Percentiles rank a stretch among this genome's conserved stretches.
phyloP scores from a whole-genome alignment of 2,113 vertebrate species.

The Pterocles burchelli region DNA sequence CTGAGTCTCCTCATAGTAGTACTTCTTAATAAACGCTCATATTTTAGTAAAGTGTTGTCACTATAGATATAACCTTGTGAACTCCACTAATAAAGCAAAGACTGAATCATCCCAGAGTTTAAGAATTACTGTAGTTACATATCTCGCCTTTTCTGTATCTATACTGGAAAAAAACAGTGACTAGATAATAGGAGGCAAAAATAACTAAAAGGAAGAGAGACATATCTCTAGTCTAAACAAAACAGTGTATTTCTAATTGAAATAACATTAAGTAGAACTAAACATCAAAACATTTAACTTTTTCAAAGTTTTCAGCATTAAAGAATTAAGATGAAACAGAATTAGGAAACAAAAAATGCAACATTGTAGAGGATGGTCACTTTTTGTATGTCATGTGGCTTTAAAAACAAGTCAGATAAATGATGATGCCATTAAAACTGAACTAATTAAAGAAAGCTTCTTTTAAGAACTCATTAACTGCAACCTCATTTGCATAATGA shows the following conservation, averaged over 20 bases:
- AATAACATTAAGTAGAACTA: conserved; percentile 70
- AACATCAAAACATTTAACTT: conserved; percentile 81
- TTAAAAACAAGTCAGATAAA: conserved; percentile 99
- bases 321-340: conserved; percentile 80
- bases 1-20: neutral
- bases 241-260: conserved; percentile 72
- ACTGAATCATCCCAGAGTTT: neutral
- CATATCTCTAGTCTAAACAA: conserved; percentile 56
- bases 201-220: conserved; percentile 30
- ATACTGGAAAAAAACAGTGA: neutral
- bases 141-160: neutral
- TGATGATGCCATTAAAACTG: conserved; percentile 99
- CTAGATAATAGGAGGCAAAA: conserved; percentile 46
- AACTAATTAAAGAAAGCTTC: conserved; percentile 99
- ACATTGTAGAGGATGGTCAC: conserved; percentile 84
- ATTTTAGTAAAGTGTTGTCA: neutral
- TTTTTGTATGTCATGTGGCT: conserved; percentile 92
- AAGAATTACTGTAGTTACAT: neutral
- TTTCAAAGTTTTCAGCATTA: conserved; percentile 82
- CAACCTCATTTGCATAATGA: conserved; percentile 99
- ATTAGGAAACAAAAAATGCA: conserved; percentile 76
- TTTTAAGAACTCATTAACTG: conserved; percentile 99
- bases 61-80: neutral
- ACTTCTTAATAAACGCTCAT: neutral
- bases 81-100: conserved; percentile 31